Conservation (phyloP, 2,888 invertebrate genomes). For the Muscina levida region DNA sequence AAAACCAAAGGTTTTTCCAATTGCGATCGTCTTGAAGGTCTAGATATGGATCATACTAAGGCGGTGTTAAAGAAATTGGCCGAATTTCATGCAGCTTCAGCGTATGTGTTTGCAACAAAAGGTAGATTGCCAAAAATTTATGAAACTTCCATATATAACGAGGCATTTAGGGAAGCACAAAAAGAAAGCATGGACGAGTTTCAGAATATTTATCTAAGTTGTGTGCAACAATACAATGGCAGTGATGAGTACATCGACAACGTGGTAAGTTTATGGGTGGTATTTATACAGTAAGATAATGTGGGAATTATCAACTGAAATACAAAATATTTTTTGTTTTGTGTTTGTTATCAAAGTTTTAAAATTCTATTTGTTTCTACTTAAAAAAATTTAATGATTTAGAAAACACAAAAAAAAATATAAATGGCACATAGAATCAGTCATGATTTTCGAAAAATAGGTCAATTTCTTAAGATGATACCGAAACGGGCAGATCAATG, state of each 20-base stretch:
- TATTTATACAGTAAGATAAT: too few species aligned
- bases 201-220: background rate
- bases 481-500: too few species aligned
- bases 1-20: conserved; percentile 67
- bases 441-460: too few species aligned
- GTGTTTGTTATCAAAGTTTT: too few species aligned
- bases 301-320: too few species aligned
- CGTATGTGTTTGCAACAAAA: conserved; percentile 67
- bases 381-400: too few species aligned
- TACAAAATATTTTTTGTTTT: too few species aligned
- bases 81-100: conserved; percentile 76
- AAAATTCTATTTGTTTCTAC: too few species aligned
- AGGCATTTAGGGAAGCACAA: conserved; percentile 43
- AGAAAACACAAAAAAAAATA: too few species aligned
- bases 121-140: conserved; percentile 67
- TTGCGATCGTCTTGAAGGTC: conserved; percentile 69
- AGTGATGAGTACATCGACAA: conserved; percentile 67
- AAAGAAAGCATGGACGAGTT: conserved; percentile 47
- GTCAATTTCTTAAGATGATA: too few species aligned
- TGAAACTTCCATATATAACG: conserved; percentile 56
- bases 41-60: conserved; percentile 72
- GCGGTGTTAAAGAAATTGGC: conserved; percentile 72
- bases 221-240: conserved; percentile 59
- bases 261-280: conserved; percentile 70
- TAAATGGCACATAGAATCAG: too few species aligned